A percentile compares a stretch with the other conserved stretches of the same genome.
Conservation (phyloP, 2,797 vertebrate species). For the Tragopan temminckii region DNA sequence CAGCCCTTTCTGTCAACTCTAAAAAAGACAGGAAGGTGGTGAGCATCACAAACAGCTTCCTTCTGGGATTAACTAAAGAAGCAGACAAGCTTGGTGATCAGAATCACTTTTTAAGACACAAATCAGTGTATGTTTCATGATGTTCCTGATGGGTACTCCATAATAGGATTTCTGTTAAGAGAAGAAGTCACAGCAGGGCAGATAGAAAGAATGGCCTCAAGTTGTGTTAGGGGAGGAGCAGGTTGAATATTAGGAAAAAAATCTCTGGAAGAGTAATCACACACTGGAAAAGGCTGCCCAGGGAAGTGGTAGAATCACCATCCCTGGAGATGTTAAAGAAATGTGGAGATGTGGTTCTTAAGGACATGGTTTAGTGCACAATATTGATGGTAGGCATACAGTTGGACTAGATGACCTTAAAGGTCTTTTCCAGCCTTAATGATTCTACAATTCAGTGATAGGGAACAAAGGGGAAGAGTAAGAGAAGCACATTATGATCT, state of each 20-base stretch:
- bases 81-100: background rate
- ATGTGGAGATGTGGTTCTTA: too few species aligned
- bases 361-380: too few species aligned
- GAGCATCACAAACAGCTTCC: background rate
- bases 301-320: too few species aligned
- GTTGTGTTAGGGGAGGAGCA: too few species aligned
- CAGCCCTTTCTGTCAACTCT: background rate
- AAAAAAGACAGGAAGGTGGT: background rate
- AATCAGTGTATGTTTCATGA: background rate
- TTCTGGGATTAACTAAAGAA: background rate
- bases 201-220: background rate
- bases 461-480: background rate
- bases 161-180: background rate
- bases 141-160: background rate
- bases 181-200: background rate
- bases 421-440: too few species aligned
- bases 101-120: background rate
- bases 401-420: too few species aligned
- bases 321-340: too few species aligned
- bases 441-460: too few species aligned
- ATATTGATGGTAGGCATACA: too few species aligned
- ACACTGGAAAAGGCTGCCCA: too few species aligned
- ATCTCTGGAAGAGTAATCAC: too few species aligned
- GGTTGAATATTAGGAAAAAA: too few species aligned
- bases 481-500: background rate